Evolutionary conservation across 2,113 vertebrate genomes (phyloP).

Genomic region (Tapirus terrestris): DNA sequence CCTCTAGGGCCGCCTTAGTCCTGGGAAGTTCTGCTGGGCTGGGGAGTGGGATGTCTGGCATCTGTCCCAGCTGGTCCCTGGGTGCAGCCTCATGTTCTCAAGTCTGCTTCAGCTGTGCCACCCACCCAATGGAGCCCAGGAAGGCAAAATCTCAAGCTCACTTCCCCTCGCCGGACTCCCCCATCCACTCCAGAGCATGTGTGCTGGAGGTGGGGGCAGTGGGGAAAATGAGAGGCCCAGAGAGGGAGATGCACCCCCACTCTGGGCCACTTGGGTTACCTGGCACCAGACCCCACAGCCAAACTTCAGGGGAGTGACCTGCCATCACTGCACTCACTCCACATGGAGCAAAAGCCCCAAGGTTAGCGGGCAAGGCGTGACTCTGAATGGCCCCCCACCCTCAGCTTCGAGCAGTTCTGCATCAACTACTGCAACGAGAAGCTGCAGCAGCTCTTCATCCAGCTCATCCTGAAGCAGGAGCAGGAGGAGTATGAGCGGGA

Average conservation of each 20-base stretch:
- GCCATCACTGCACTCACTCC: fast-evolving
- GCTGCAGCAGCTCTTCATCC: slow-evolving; percentile 96
- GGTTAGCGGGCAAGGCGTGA: fast-evolving
- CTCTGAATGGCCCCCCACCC: fast-evolving
- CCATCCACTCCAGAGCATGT: background rate
- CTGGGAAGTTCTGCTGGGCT: fast-evolving
- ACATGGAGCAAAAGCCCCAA: fast-evolving
- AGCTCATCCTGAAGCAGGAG: slow-evolving; percentile 94
- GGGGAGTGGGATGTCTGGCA: background rate
- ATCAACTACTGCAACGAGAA: slow-evolving; percentile 96
- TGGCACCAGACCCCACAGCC: background rate
- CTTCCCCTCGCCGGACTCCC: background rate
- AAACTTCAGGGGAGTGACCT: background rate
- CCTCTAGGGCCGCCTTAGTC: background rate
- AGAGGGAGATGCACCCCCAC: fast-evolving
- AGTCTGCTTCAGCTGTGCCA: background rate
- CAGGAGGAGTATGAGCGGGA: slow-evolving; percentile 94
- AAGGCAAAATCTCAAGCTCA: too few species aligned
- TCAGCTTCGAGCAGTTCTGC: slow-evolving; percentile 96
- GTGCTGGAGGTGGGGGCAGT: fast-evolving
- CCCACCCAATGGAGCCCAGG: fast-evolving
- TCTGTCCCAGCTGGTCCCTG: background rate
- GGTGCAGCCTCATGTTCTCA: background rate
- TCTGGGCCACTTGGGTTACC: fast-evolving
- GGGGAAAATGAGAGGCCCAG: too few species aligned